phyloP scores from a whole-genome alignment of 92 coral and sea anemone genomes.

The Bergia puertoricense region DNA sequence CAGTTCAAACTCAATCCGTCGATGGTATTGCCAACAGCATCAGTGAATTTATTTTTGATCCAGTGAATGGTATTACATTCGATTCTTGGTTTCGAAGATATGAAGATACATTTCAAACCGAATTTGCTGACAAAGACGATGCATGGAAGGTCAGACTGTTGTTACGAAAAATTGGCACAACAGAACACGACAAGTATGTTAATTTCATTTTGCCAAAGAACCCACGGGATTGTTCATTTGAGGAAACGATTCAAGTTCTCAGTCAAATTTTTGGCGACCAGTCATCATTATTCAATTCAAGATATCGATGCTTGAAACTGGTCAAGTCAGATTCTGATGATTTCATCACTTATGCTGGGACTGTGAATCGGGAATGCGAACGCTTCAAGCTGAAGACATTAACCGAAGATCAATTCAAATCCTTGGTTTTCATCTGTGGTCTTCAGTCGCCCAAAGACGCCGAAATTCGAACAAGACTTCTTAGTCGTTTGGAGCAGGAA shows the following conservation, averaged over 20 bases:
- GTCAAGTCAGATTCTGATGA: neutral
- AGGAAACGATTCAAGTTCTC: neutral
- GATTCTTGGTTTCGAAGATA: neutral
- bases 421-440: neutral
- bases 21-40: neutral
- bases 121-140: neutral
- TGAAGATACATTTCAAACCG: neutral
- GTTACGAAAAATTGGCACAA: neutral
- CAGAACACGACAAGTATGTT: neutral
- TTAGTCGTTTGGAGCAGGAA: neutral
- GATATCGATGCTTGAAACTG: neutral
- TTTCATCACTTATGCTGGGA: neutral
- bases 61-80: neutral
- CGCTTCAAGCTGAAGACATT: neutral
- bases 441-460: neutral
- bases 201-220: neutral
- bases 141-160: neutral
- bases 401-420: neutral
- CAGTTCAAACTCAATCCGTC: neutral
- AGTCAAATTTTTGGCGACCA: neutral
- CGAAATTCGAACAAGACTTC: neutral
- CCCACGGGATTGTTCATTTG: neutral
- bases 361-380: neutral
- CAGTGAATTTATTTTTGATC: neutral
- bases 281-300: neutral